These are phyloP conservation scores for Ibycter americanus DNA, from an alignment of 2,797 vertebrate species.

Conservation along the genomic window DNA sequence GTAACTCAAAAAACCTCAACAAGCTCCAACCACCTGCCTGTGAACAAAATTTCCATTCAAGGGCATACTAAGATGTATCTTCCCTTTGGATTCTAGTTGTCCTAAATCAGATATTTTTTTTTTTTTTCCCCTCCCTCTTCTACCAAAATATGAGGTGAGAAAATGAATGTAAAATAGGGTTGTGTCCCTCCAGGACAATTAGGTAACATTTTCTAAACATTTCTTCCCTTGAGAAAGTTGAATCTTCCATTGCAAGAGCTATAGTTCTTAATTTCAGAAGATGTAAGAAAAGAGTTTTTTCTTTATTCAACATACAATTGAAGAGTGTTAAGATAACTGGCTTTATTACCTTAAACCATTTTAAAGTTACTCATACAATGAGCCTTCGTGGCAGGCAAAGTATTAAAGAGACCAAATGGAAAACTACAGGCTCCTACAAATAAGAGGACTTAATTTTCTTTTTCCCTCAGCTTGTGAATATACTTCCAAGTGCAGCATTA, in stretches of 20 bases:
- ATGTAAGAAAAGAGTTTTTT: not conserved
- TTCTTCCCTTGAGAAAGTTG: not conserved
- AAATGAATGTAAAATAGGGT: not conserved
- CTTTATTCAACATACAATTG: not conserved
- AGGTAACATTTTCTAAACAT: not conserved
- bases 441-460: not conserved
- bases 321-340: not conserved
- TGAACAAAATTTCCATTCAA: not conserved
- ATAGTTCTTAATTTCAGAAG: not conserved
- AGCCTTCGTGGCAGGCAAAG: not conserved
- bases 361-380: not conserved
- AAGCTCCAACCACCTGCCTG: not conserved
- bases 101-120: not conserved
- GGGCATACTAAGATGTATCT: not conserved
- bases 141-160: not conserved
- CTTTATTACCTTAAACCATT: not conserved
- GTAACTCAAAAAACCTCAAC: no score
- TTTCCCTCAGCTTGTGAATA: not conserved
- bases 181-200: not conserved
- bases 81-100: not conserved
- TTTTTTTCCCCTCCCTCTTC: not conserved
- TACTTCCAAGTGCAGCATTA: not conserved
- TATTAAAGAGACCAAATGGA: not conserved
- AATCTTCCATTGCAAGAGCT: not conserved
- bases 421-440: not conserved